phyloP scores from a whole-genome alignment of 1,140 invertebrate species.

The Drosophila busckii region DNA sequence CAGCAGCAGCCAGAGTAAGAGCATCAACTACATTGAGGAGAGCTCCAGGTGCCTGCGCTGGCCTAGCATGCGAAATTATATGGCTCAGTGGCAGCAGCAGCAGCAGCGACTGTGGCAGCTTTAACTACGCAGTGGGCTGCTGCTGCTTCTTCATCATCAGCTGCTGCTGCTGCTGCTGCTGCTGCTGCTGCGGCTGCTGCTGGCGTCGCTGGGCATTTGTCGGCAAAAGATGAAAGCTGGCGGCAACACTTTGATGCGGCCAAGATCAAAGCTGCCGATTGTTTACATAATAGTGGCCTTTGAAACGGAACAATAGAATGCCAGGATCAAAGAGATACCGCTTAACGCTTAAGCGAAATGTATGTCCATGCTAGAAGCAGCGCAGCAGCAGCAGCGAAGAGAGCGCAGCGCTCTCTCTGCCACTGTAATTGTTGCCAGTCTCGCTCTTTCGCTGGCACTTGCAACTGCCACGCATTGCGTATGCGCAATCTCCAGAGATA shows the following conservation, averaged over 20 bases:
- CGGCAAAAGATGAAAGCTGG: conserved; percentile 72
- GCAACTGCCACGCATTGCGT: conserved; percentile 58
- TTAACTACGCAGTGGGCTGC: conserved; percentile 58
- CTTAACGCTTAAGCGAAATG: conserved; percentile 73
- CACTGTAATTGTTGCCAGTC: conserved; percentile 27
- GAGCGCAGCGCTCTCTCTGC: conserved; percentile 43
- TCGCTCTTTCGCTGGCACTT: neutral
- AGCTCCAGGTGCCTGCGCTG: conserved; percentile 49
- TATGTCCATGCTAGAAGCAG: conserved; percentile 59
- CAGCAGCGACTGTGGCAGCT: conserved; percentile 32
- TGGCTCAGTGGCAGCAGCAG: conserved; percentile 42
- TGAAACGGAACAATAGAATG: conserved; percentile 80
- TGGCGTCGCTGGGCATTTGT: conserved; percentile 43
- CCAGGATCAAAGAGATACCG: conserved; percentile 77
- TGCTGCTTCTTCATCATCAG: conserved; percentile 37
- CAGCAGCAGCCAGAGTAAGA: conserved; percentile 21
- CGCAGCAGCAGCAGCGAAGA: conserved; percentile 35
- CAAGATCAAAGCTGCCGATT: conserved; percentile 79
- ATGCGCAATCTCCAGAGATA: conserved; percentile 74
- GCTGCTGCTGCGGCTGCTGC: conserved; percentile 42
- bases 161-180: conserved; percentile 28
- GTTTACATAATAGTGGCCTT: conserved; percentile 80
- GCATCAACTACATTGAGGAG: conserved; percentile 15
- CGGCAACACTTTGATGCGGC: conserved; percentile 78
- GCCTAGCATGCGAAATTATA: conserved; percentile 71